Evolutionary conservation across 2,113 vertebrate species (phyloP).

Genomic region (Empidonax alnorum): DNA sequence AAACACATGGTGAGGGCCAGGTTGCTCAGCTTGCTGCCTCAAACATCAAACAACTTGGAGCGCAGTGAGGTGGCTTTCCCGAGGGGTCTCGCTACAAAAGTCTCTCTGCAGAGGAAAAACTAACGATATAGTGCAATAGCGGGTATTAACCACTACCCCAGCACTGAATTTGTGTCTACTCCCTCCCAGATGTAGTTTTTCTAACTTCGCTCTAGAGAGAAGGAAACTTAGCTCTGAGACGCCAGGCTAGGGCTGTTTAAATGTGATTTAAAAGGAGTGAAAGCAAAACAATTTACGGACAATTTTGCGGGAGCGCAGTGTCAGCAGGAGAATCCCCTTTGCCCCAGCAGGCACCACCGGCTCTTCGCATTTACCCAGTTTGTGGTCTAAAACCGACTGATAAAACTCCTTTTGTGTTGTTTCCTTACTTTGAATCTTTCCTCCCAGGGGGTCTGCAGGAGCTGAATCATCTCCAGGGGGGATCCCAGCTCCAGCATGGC

Average conservation of each 20-base stretch:
- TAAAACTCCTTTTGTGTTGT: constrained; percentile 15
- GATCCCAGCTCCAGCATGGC: constrained; percentile 87
- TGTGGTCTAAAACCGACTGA: constrained; percentile 24
- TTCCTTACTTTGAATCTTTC: constrained; percentile 90
- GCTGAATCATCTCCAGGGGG: constrained; percentile 93
- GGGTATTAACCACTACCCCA: neutral
- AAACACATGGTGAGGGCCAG: neutral
- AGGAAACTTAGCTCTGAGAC: neutral
- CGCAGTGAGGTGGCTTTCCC: accelerated
- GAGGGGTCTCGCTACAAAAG: neutral
- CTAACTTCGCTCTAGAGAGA: neutral
- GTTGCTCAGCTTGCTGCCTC: neutral
- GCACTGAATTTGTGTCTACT: neutral
- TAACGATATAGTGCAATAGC: accelerated
- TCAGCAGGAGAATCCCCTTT: neutral
- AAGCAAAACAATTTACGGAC: neutral
- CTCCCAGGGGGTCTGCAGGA: constrained; percentile 94
- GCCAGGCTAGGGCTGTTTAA: neutral
- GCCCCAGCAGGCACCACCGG: neutral
- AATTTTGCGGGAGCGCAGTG: neutral
- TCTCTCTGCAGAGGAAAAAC: neutral
- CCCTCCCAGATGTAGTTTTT: neutral
- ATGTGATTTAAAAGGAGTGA: neutral
- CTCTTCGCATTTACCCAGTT: constrained; percentile 8
- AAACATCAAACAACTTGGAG: accelerated